phyloP scores from a whole-genome alignment of 2,888 invertebrate genomes.

The Clunio marinus region DNA sequence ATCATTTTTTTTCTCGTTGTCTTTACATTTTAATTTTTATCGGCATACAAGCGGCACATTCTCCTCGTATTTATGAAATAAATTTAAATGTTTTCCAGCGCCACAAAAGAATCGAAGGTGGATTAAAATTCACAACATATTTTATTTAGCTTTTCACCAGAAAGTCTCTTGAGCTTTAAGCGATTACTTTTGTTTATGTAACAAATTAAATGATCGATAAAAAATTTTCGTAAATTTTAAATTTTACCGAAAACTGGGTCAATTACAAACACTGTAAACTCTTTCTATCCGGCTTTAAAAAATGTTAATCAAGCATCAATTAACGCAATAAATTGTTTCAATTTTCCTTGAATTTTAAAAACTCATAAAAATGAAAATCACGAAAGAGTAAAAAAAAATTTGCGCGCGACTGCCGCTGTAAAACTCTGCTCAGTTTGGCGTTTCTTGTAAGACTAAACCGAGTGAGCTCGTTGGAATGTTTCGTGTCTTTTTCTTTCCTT shows the following conservation, averaged over 20 bases:
- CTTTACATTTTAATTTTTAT: conserved; percentile 17
- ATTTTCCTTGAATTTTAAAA: background rate
- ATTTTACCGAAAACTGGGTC: background rate
- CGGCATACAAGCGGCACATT: conserved; percentile 8
- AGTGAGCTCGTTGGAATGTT: conserved; percentile 11
- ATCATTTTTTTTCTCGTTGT: conserved; percentile 3
- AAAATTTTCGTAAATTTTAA: background rate
- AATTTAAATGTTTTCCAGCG: background rate
- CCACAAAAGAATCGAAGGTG: background rate
- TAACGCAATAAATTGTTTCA: background rate
- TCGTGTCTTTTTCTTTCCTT: conserved; percentile 8
- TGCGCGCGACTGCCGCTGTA: too few species aligned
- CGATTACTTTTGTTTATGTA: conserved; percentile 4
- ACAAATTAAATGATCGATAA: conserved; percentile 2
- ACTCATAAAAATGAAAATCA: background rate
- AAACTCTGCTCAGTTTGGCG: conserved; percentile 32
- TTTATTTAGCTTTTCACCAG: background rate
- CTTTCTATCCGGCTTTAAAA: background rate
- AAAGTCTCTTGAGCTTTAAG: background rate
- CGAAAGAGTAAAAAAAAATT: conserved; percentile 13
- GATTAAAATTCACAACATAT: conserved; percentile 1
- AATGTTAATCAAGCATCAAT: background rate
- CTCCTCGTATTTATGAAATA: background rate
- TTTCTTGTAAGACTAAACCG: conserved; percentile 35
- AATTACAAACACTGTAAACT: background rate